A percentile compares a stretch with the other conserved stretches of the same genome.
These are phyloP conservation scores for Zaprionus capensis DNA, from an alignment of 1,140 invertebrate species.

Conservation along the genomic window DNA sequence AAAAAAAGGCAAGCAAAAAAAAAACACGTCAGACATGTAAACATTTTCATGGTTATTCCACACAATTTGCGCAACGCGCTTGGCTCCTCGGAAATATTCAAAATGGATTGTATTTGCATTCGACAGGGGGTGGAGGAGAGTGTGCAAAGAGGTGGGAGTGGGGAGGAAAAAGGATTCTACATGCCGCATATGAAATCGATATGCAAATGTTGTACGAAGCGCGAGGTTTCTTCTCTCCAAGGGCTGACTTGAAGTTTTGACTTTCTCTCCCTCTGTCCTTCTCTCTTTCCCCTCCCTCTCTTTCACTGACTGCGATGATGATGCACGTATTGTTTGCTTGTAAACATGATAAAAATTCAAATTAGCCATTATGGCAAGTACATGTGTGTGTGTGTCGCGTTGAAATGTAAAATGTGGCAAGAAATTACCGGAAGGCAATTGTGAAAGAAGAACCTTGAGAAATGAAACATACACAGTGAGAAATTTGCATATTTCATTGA, in stretches of 20 bases:
- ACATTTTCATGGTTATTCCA: conserved; percentile 76
- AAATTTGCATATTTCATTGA: conserved; percentile 66
- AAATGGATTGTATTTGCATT: conserved; percentile 70
- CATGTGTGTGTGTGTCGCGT: conserved; percentile 43
- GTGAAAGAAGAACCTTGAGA: conserved; percentile 59
- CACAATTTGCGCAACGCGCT: conserved; percentile 54
- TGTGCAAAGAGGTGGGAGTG: conserved; percentile 38
- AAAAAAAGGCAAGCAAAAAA: conserved; percentile 22
- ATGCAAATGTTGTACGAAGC: conserved; percentile 77
- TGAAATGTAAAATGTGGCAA: conserved; percentile 78
- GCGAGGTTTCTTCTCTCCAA: conserved; percentile 23
- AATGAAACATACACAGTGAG: conserved; percentile 41
- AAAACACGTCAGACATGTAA: conserved; percentile 51
- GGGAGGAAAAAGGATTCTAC: background rate
- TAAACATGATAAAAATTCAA: conserved; percentile 83
- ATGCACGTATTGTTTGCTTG: conserved; percentile 83
- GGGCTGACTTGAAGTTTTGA: background rate
- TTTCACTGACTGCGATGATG: conserved; percentile 56
- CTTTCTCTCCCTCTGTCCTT: background rate
- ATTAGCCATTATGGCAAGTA: conserved; percentile 74
- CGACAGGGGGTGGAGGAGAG: background rate
- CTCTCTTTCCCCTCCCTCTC: background rate
- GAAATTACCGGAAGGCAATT: conserved; percentile 69
- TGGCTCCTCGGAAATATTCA: conserved; percentile 50
- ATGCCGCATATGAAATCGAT: conserved; percentile 82